Evolutionary conservation across 1,140 invertebrate species (phyloP).

Genomic region (Plutomurus gul): DNA sequence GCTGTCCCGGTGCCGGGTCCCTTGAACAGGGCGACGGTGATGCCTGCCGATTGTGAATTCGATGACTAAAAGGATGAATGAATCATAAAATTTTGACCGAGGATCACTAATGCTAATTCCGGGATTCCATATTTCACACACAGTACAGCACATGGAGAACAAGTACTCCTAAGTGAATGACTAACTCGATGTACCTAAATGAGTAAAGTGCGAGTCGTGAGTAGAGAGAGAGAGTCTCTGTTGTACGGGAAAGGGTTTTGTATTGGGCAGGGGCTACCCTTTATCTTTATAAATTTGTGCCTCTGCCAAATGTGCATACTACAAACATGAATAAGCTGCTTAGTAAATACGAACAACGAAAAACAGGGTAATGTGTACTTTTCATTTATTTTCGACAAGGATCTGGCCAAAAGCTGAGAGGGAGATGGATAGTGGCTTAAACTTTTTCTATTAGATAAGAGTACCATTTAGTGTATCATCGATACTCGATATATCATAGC

Average conservation of each 20-base stretch:
- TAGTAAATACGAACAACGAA: no score
- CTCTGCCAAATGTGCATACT: no score
- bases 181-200: neutral
- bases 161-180: neutral
- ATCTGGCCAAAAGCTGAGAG: neutral
- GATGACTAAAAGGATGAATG: conserved; percentile 38
- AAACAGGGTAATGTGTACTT: conserved; percentile 3
- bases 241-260: neutral
- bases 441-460: neutral
- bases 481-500: no score
- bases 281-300: no score
- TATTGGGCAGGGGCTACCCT: no score
- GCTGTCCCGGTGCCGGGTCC: conserved; percentile 9
- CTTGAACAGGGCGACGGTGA: neutral
- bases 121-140: conserved; percentile 3
- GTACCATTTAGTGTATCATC: no score
- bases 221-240: no score
- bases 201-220: neutral
- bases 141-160: neutral
- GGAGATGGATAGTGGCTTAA: neutral
- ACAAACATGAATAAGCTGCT: no score
- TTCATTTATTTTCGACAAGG: conserved; percentile 8
- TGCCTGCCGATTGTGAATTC: conserved; percentile 10
- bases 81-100: conserved; percentile 36
- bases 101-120: neutral